Evolutionary conservation across 1,140 invertebrate genomes (phyloP).

Genomic region (Whitmania pigra): DNA sequence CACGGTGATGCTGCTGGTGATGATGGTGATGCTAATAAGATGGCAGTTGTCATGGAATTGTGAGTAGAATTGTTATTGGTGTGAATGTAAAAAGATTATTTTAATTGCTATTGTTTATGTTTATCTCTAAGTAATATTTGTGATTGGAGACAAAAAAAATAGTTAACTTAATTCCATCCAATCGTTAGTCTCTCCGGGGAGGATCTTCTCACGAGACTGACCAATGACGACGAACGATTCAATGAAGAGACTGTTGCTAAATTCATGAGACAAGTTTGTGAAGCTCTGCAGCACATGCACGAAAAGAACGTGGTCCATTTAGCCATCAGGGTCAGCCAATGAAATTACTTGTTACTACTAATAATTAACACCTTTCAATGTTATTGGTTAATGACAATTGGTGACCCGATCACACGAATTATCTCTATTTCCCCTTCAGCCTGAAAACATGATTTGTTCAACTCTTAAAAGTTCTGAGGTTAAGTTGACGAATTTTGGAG

Average conservation of each 20-base stretch:
- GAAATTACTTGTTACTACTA: neutral
- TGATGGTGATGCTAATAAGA: conserved; percentile 63
- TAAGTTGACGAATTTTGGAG: conserved; percentile 95
- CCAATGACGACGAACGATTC: conserved; percentile 92
- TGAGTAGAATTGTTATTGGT: no score
- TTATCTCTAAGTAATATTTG: no score
- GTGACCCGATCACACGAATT: neutral
- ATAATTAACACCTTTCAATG: neutral
- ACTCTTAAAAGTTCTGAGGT: conserved; percentile 84
- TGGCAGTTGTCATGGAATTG: no score
- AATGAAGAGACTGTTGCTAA: conserved; percentile 97
- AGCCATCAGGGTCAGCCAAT: conserved; percentile 45
- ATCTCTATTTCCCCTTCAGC: conserved; percentile 46
- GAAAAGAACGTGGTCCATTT: conserved; percentile 98
- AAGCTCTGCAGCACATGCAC: conserved; percentile 95
- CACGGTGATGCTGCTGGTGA: conserved; percentile 90
- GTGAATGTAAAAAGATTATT: no score
- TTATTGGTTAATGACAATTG: neutral
- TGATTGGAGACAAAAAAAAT: no score
- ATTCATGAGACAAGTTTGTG: conserved; percentile 96
- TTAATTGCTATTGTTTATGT: no score
- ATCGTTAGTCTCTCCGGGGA: conserved; percentile 76
- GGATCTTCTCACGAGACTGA: conserved; percentile 94
- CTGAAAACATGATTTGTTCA: conserved; percentile 98
- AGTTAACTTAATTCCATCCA: neutral